Conservation (phyloP, 2,888 invertebrate species). For the Lasioglossum marginatum region DNA sequence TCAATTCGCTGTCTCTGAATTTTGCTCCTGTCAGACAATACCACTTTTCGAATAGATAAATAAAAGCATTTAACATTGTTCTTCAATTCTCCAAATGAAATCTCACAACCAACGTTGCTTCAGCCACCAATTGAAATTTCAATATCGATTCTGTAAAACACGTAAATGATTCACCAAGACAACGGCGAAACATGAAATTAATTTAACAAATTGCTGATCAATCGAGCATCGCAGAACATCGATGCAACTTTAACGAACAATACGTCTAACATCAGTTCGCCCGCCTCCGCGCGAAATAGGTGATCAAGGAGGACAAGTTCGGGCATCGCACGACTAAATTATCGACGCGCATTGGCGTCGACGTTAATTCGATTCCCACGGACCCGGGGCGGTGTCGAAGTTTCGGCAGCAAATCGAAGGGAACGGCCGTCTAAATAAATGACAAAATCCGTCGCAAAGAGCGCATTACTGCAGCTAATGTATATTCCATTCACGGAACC, state of each 20-base stretch:
- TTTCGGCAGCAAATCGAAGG: slow-evolving; percentile 1
- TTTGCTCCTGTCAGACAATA: not conserved
- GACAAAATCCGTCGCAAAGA: slow-evolving; percentile 18
- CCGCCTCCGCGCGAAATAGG: not conserved
- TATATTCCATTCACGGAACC: slow-evolving; percentile 46
- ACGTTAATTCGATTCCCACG: not conserved
- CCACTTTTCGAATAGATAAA: not conserved
- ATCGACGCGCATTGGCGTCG: slow-evolving; percentile 2
- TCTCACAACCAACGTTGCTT: too few species aligned
- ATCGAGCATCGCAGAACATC: not conserved
- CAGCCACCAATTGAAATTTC: not conserved
- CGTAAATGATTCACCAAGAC: not conserved
- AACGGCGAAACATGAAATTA: not conserved
- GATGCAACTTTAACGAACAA: slow-evolving; percentile 2
- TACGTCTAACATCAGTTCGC: not conserved
- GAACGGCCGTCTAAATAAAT: slow-evolving; percentile 8
- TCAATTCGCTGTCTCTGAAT: not conserved
- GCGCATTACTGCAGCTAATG: slow-evolving; percentile 24
- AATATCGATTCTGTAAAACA: not conserved
- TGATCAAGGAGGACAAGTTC: not conserved
- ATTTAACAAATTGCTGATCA: not conserved
- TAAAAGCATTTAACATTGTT: not conserved
- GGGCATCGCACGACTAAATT: not conserved
- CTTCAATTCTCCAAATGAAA: too few species aligned
- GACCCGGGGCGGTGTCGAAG: not conserved